Conservation (phyloP, 2,113 vertebrate genomes). For the Ailuropoda melanoleuca region DNA sequence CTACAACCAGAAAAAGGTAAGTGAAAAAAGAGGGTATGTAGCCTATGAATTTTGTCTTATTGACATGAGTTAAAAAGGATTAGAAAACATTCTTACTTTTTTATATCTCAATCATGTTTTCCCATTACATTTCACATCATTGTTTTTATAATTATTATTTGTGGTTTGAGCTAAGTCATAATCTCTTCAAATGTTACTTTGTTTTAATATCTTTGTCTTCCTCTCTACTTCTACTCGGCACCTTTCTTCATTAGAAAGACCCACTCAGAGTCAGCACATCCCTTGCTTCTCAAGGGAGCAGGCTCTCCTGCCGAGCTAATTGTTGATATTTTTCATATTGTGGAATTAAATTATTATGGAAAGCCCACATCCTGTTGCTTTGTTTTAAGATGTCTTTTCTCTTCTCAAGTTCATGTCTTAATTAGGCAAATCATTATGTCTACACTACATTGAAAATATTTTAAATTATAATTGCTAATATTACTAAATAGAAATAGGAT, state of each 20-base stretch:
- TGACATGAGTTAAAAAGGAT: not conserved
- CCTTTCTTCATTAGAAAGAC: not conserved
- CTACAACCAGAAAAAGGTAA: not conserved
- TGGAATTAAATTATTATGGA: not conserved
- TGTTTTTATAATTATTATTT: not conserved
- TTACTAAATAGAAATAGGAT: not conserved
- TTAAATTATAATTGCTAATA: not conserved
- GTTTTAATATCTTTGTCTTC: not conserved
- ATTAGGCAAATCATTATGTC: not conserved
- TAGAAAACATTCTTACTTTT: not conserved
- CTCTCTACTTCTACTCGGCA: not conserved
- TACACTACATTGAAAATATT: not conserved
- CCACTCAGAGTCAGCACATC: not conserved
- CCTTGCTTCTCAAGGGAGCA: not conserved
- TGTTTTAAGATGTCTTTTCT: not conserved
- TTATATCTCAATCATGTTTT: not conserved
- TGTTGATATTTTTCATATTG: not conserved
- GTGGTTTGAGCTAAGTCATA: not conserved
- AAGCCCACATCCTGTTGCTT: not conserved
- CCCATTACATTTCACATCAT: not conserved
- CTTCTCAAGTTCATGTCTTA: not conserved
- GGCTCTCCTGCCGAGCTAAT: not conserved
- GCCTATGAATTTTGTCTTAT: not conserved
- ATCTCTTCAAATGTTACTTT: not conserved
- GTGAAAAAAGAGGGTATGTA: not conserved